A percentile compares a stretch with the other conserved stretches of the same genome.
Evolutionary conservation across 2,888 invertebrate genomes (phyloP).

Genomic region (Ephialtes manifestator): DNA sequence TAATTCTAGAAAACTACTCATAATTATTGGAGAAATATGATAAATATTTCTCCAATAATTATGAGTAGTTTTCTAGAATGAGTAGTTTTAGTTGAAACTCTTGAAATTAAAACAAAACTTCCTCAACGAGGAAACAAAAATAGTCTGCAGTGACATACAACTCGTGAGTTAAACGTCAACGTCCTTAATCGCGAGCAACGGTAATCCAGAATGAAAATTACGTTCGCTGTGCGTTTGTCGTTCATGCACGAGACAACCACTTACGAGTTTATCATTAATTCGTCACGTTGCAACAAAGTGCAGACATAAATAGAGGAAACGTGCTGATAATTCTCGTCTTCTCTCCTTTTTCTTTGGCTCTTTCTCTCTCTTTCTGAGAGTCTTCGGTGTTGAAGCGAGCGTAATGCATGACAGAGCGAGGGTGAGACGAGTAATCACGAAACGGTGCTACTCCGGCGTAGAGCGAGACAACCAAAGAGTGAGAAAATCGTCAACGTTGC

Average conservation of each 20-base stretch:
- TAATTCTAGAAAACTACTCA: no score
- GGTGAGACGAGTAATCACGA: constrained; percentile 36
- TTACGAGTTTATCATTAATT: constrained; percentile 57
- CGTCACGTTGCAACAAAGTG: constrained; percentile 55
- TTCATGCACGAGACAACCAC: constrained; percentile 36
- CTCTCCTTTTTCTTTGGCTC: not conserved
- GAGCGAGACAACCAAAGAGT: constrained; percentile 12
- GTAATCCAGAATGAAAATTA: not conserved
- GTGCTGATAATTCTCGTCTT: constrained; percentile 51
- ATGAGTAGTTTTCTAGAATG: no score
- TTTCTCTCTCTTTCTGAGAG: not conserved
- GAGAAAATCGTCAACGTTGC: constrained; percentile 33
- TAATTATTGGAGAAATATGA: no score
- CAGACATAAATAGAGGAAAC: constrained; percentile 52
- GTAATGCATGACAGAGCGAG: constrained; percentile 45
- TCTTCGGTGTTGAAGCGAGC: constrained; percentile 30
- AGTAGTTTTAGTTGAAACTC: no score
- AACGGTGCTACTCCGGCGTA: constrained; percentile 1
- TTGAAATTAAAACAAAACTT: no score
- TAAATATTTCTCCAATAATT: no score
- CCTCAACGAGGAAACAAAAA: no score
- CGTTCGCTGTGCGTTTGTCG: constrained; percentile 16
- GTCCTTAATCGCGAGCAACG: not conserved
- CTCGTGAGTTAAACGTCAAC: not conserved
- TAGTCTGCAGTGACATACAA: not conserved